Evolutionary conservation across 2,113 vertebrate genomes (phyloP), one percentile per base, ranked within the genome.

Genomic region (Gila orcuttii): DNA sequence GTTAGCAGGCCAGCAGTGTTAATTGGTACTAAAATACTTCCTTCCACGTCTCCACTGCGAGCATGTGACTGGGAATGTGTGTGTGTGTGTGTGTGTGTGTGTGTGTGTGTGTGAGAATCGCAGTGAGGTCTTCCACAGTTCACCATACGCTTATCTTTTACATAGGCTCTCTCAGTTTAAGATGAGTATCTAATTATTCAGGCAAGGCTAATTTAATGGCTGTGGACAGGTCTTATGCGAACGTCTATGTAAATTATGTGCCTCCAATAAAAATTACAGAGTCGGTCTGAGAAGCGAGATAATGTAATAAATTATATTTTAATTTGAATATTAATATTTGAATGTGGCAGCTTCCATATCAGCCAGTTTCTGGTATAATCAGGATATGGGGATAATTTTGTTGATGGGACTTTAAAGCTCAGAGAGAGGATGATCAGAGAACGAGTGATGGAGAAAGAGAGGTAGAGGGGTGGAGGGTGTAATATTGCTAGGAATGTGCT

Each of bases 141-240:
- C 82, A 83, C 57, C 55, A 83, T 85, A 55, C 78, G 60, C 87
- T 90, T 90, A 90, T 90, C 88, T 91, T 86, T 77, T 83, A 76
- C 81, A 85, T 69, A 73, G 71, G 77, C 81, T 55, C 55, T 59
- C 88, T 95, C 95, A 92, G 93, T 95, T 95, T 94, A 94, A 96
- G 94, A 95, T 96, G 95, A 96, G 94, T 88, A 93, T 96, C 92
- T 87, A 93, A 93, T 95, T 95, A 96, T 93, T 96, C 96, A 96
- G 91, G 93, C 95, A 92, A 95, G 89, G 92, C 92, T 93, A 96
- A 96, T 97, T 96, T 97, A 96, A 96, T 95, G 93, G 93, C 92
- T 92, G 91, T 82, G 93, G 93, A 93, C 93, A 93, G 94, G 93
- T 90, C 71, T 28, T 90, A 92, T 90, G 95, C 94, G 95, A 95